Evolutionary conservation across 2,888 invertebrate genomes (phyloP), one percentile per base, ranked within the genome.

Genomic region (Eupeodes latifasciatus): DNA sequence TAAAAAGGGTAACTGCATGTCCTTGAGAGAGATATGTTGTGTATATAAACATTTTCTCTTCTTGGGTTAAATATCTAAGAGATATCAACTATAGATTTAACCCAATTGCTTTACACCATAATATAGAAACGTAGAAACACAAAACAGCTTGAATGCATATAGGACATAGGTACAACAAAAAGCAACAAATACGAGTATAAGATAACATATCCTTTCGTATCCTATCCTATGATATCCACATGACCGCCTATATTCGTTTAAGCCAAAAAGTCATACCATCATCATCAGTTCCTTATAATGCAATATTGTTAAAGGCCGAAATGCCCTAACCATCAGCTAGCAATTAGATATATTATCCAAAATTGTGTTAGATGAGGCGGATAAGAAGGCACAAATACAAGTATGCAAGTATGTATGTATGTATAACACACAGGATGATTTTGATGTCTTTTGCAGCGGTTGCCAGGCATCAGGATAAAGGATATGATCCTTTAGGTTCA

Each of bases 401-500:
- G 27, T 2, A 27, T 27, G 27, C 27, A 27, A 27, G 27, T 3
- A 27, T 27, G 27, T 27, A 27, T 3, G 27, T 19, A 19, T 3
- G 27, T 27, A 27, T 27, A n/a, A 12, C 12, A 62, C n/a, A 66
- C 34, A 69, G 78, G 57, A 62, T 47, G 69, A 47, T 67, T 82
- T 40, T 72, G 77, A 72, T 81, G 85, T 67, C 72, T 72, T 74
- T 77, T 78, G 74, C 78, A 61, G 72, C 55, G 77, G 44, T 82
- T 85, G 74, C 67, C 74, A 78, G 67, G 69, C 44, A 55, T 14
- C 12, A 51, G 51, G 14, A 36, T 19, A 27, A 5, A 36, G 9
- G 59, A 61, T 9, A 69, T 71, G 71, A 71, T 71, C 55, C 12
- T 71, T 71, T 44, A 55, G 55, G 40, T 16, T 55, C 5, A 55